Base-by-base conservation (phyloP, 2,888 invertebrate species). In the Epinotia bilunana region DNA sequence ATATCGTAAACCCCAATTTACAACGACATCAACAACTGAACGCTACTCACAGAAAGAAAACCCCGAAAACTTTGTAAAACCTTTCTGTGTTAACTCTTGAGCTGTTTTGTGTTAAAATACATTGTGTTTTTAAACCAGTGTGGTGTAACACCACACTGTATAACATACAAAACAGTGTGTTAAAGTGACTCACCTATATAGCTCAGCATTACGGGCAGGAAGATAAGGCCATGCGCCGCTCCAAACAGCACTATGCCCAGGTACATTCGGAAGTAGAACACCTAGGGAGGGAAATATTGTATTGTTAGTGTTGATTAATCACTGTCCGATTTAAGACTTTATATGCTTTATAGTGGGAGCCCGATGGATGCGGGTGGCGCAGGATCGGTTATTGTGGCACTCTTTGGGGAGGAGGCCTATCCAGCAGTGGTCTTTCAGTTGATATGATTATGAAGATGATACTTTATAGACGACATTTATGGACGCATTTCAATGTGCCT, bases 251-350 rank as follows among this genome's bases (percentile, higher is more conserved):
- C 99, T 83, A 99, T 99, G 75, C 99, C 98, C 87, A 99, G 95
- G 92, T 99, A 99, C 98, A 99, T 99, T 80, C 98, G 96, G 95
- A 99, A 99, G 95, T 99, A 99, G 94, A 98, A 99, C 86, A 97
- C 97, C 95, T 96, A 93, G 6, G 80, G 80, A 74, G 73, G 28
- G 16, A 68, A 11, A 70, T 46, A 68, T 28, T 70, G 43, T 13
- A 13, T 46, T 46, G 46, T 46, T 39, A 39, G 39, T 9, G 9
- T 39, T 39, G 6, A 33, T 33, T 39, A 39, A 39, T 9, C 39
- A 39, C 9, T 39, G 9, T 39, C 39, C 7, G 9, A 39, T 39
- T 39, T 33, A 33, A 7, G 6, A 33, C 33, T 33, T 33, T 33
- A 33, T 33, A 33, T 33, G 33, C 6, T 33, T 33, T 33, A 33